These are phyloP conservation scores for Cynodonichthys magdalenae DNA, from an alignment of 2,797 vertebrate species.

Conservation along the genomic window DNA sequence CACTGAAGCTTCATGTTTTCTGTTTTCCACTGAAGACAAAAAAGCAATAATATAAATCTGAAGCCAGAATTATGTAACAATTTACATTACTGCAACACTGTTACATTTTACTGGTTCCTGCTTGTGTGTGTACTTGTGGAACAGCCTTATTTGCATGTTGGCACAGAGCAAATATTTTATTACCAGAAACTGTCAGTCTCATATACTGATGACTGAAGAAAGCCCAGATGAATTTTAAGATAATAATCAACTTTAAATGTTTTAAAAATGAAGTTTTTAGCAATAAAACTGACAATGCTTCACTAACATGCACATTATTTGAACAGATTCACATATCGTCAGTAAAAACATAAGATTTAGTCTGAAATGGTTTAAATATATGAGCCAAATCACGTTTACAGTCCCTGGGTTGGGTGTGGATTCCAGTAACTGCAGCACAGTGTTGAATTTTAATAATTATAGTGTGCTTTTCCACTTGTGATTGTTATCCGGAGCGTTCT, in stretches of 20 bases:
- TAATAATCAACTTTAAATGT: neutral
- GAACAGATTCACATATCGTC: neutral
- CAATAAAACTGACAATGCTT: neutral
- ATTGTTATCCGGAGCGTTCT: neutral
- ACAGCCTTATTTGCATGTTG: neutral
- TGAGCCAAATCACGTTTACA: slow-evolving; percentile 6
- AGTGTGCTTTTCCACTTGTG: neutral
- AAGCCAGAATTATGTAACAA: too few relatives aligned
- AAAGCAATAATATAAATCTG: too few relatives aligned
- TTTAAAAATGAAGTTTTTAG: too few relatives aligned
- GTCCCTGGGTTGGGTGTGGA: slow-evolving; percentile 14
- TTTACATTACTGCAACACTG: too few relatives aligned
- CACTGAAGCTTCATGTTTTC: neutral
- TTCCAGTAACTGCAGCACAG: slow-evolving; percentile 1
- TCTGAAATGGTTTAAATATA: neutral
- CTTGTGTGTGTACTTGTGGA: neutral
- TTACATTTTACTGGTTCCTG: too few relatives aligned
- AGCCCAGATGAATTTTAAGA: neutral
- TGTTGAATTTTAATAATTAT: slow-evolving; percentile 7
- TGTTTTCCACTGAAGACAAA: neutral
- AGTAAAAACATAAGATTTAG: neutral
- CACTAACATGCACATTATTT: too few relatives aligned
- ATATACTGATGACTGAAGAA: too few relatives aligned
- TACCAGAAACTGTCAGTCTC: neutral
- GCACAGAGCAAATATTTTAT: too few relatives aligned